phyloP scores from a whole-genome alignment of 2,797 vertebrate genomes.

The Alcedo quadribrachys region DNA sequence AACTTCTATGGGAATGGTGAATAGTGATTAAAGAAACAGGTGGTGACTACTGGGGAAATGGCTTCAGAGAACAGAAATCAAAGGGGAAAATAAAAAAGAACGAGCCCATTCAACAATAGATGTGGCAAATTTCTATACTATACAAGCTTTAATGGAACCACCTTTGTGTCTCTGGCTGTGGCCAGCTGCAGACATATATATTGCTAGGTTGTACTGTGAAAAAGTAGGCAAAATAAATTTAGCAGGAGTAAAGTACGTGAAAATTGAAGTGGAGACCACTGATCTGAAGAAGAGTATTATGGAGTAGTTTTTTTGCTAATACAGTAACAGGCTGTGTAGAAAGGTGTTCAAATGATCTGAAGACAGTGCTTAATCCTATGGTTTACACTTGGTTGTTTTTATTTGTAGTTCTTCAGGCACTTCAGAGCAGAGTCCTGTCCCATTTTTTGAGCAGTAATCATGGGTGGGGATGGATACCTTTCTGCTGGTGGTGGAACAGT shows the following conservation, averaged over 20 bases:
- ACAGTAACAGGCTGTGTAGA: not conserved
- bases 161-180: not conserved
- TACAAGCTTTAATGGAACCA: not conserved
- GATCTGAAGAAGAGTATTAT: not conserved
- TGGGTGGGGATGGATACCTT: fast-evolving
- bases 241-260: not conserved
- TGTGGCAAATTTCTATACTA: not conserved
- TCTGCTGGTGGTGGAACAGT: not conserved
- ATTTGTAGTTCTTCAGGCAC: not conserved
- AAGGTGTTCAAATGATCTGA: not conserved
- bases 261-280: not conserved
- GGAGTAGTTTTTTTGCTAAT: not conserved
- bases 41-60: not conserved
- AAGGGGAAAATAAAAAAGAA: not conserved
- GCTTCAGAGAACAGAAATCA: not conserved
- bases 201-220: not conserved
- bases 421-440: not conserved
- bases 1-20: not conserved
- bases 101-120: not conserved
- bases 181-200: not conserved
- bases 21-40: conserved; percentile 7
- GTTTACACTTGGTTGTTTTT: not conserved
- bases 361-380: not conserved
- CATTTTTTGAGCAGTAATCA: not conserved
- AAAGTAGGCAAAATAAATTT: not conserved